Base-by-base conservation (phyloP, 1,140 invertebrate genomes). In the Papilio polyxenes region DNA sequence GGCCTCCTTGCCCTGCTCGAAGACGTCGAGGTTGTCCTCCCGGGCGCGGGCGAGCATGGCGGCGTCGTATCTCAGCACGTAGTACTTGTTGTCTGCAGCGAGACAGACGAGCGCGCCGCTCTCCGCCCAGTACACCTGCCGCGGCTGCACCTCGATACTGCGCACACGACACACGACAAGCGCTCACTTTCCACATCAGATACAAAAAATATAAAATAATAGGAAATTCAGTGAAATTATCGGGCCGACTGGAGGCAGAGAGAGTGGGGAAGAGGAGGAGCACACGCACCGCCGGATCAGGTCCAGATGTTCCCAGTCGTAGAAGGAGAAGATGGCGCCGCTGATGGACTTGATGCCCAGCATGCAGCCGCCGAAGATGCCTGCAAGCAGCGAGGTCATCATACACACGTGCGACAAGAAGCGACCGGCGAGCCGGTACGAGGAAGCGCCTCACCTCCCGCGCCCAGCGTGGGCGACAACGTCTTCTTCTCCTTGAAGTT, bases 401-500 rank as follows among this genome's bases (percentile, higher is more conserved):
- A 31, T 31, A 31, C 23, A 2, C 23, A 31, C 23, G 23, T 31
- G 23, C 2, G 23, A 31, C 23, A 31, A 2, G 23, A 31, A 31
- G 23, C 23, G 40, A 44, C 1, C 1, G 4, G 40, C 4, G 40
- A 44, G 40, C 40, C 40, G 3, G 40, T 44, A 44, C 4, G 5
- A 37, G 10, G 51, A 8, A 76, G 69, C 23, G 31, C 11, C 0
- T 89, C 91, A 97, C 97, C 97, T 95, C 99, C 98, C 74, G 98
- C 98, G 5, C 98, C 98, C 95, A 98, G 99, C 89, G 99, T 98
- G 0, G 98, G 98, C 84, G 99, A 99, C 88, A 99, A 98, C 75
- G 97, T 97, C 90, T 99, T 99, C 89, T 97, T 97, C 91, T 99
- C 99, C 91, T 99, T 99, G 92, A 99, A 99, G 91, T 99, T 99